A percentile compares a stretch with the other conserved stretches of the same genome.
Evolutionary conservation across 2,113 vertebrate genomes (phyloP).

Genomic region (Benitochromis conjunctus): DNA sequence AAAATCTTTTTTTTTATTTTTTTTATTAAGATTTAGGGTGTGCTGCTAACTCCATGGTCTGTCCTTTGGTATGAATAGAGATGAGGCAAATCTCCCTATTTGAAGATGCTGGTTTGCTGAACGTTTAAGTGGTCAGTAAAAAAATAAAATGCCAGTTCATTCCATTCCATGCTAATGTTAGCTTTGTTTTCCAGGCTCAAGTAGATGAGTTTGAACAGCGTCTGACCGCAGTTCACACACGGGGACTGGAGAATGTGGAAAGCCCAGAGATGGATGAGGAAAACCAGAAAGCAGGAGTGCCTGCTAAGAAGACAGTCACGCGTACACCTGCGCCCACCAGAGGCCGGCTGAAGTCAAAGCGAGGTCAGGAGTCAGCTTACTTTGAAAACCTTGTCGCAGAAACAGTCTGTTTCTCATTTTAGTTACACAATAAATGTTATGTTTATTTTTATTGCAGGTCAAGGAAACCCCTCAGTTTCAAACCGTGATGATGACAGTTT

Average conservation of each 20-base stretch:
- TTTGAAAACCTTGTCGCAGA: not conserved
- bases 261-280: slow-evolving; percentile 65
- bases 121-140: not conserved
- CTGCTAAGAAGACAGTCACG: not conserved
- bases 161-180: not conserved
- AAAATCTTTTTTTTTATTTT: too few species aligned
- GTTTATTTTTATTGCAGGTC: slow-evolving; percentile 38
- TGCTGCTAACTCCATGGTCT: too few species aligned
- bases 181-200: slow-evolving; percentile 68
- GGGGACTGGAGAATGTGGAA: slow-evolving; percentile 82
- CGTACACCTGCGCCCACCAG: slow-evolving; percentile 16
- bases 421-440: not conserved
- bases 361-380: slow-evolving; percentile 5
- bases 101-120: not conserved
- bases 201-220: slow-evolving; percentile 92
- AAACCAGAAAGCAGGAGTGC: slow-evolving; percentile 23
- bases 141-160: not conserved
- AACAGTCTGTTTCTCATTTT: not conserved
- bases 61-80: too few species aligned
- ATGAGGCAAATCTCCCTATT: not conserved
- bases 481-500: slow-evolving; percentile 64
- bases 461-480: slow-evolving; percentile 45
- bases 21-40: too few species aligned
- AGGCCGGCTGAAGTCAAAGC: slow-evolving; percentile 28
- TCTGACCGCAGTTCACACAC: slow-evolving; percentile 79